phyloP scores from a whole-genome alignment of 1,140 invertebrate species.

The Campoletis sonorensis region DNA sequence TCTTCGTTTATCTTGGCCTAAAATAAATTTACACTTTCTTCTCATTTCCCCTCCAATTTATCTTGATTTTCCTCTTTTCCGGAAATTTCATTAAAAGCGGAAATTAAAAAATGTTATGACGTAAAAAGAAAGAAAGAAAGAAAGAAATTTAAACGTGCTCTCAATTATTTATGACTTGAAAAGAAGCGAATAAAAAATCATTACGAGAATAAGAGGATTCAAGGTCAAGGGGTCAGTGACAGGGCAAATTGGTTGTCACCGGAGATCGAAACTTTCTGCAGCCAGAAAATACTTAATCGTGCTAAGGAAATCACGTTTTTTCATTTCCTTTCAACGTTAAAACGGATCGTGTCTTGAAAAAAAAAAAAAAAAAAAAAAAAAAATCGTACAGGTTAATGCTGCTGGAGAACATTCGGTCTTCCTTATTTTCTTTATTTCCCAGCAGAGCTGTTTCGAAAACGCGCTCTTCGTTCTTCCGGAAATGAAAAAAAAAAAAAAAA shows the following conservation, averaged over 20 bases:
- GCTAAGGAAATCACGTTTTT: not conserved
- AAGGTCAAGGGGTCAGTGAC: not conserved
- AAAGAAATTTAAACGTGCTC: too few species aligned
- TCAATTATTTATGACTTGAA: not conserved
- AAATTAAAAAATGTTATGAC: too few species aligned
- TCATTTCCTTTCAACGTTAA: slow-evolving; percentile 30
- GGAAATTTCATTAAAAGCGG: too few species aligned
- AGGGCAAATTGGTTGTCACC: not conserved
- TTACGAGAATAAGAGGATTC: not conserved
- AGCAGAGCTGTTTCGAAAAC: not conserved
- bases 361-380: not conserved
- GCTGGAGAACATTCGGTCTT: not conserved
- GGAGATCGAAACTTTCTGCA: not conserved
- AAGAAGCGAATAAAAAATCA: not conserved
- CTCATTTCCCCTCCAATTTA: slow-evolving; percentile 32
- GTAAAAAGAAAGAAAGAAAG: not conserved
- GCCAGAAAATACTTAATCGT: not conserved
- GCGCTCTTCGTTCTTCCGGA: not conserved
- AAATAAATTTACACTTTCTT: slow-evolving; percentile 68
- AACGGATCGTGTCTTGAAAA: not conserved
- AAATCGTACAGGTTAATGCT: not conserved
- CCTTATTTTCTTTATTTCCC: not conserved
- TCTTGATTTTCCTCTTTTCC: not conserved
- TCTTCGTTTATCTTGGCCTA: slow-evolving; percentile 90
- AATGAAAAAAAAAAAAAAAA: not conserved